Conservation (phyloP, 2,797 vertebrate species). For the Luscinia luscinia region DNA sequence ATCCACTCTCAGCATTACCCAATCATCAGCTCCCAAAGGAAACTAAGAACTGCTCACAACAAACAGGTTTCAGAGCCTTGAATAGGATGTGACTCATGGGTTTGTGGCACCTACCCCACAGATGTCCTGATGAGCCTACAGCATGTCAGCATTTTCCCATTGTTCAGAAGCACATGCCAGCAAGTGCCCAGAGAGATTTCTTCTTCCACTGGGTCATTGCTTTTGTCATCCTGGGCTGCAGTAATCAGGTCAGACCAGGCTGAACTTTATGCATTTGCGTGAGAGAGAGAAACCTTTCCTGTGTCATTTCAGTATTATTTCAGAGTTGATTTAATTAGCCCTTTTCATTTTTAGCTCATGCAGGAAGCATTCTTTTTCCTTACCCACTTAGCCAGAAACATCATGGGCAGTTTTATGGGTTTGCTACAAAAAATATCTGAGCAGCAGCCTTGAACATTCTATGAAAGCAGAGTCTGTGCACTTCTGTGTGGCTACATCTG, state of each 20-base stretch:
- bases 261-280: conserved; percentile 4
- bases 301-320: background rate
- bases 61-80: background rate
- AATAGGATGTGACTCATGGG: background rate
- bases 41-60: background rate
- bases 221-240: background rate
- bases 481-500: background rate
- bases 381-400: background rate
- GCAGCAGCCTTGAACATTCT: background rate
- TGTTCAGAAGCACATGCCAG: background rate
- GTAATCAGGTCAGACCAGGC: background rate
- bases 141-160: background rate
- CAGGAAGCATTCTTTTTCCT: conserved; percentile 13
- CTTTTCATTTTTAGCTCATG: conserved; percentile 23
- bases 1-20: background rate
- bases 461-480: background rate
- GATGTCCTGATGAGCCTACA: background rate
- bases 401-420: background rate
- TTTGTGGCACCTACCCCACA: background rate
- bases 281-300: background rate
- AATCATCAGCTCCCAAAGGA: background rate
- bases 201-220: background rate
- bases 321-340: conserved; percentile 22
- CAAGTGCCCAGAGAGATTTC: background rate
- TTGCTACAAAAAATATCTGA: background rate